Evolutionary conservation across 2,888 invertebrate species (phyloP), one percentile per base, ranked within the genome.

Genomic region (Allacma fusca): DNA sequence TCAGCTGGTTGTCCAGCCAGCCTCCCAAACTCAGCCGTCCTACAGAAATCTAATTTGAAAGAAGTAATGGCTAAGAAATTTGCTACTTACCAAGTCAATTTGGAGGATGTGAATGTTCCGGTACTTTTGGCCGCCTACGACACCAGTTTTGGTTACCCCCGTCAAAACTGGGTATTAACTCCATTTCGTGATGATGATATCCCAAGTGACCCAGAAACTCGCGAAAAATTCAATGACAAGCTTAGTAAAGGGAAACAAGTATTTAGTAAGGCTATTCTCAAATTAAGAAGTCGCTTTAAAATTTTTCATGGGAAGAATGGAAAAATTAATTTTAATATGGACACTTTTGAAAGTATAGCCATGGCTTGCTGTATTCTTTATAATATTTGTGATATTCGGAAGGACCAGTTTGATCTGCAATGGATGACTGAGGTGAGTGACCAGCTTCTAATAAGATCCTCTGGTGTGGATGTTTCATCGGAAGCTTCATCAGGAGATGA

Each of bases 291-390:
- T 68, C 75, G 82, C 4, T 82, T 80, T 76, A 77, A 77, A 62
- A 80, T 81, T 23, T 80, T 80, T 70, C 81, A 81, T 77, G 80
- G 81, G 1, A 81, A 81, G 72, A 79, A 76, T 71, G 82, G 82
- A 5, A 81, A 81, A 73, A 80, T 82, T 24, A 80, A 79, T 72
- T 81, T 80, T 64, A 80, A 79, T 62, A 74, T 77, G 0, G 82
- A 82, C 26, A 76, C 80, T 13, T 82, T 82, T 75, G 79, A 81
- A 43, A 81, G 77, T 67, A 80, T 82, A 26, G 80, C 80, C 4
- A n/a, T 78, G 13, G 80, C 82, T 2, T 81, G 80, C 70, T 80
- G 78, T 24, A 81, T 81, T 69, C 78, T 82, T 12, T 81, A 82
- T 29, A 82, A 82, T 62, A 80, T 82, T 59, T 82, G 82, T 71